Conservation (phyloP, 2,888 invertebrate species). For the Psylliodes chrysocephalus region DNA sequence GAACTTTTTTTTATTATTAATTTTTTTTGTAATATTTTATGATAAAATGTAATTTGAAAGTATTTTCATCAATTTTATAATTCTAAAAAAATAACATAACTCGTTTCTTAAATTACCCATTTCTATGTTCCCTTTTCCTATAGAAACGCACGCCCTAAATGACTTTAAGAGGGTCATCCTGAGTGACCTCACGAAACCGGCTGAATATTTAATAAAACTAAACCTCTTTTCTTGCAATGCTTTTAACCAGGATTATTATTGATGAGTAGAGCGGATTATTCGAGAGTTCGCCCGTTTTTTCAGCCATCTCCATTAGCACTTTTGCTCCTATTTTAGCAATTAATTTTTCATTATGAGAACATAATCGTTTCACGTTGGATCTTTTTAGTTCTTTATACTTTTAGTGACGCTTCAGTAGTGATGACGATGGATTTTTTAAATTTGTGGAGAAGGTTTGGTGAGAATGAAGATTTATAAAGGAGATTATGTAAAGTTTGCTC, state of each 20-base stretch:
- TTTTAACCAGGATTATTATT: constrained; percentile 61
- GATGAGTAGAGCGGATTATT: constrained; percentile 55
- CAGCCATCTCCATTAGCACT: constrained; percentile 47
- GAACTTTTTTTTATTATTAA: too few relatives aligned
- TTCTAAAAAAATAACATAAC: too few relatives aligned
- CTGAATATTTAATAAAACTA: constrained; percentile 61
- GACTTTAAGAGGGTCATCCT: constrained; percentile 46
- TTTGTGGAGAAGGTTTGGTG: background rate
- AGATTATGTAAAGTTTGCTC: constrained; percentile 1
- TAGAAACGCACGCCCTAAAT: background rate
- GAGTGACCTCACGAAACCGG: constrained; percentile 52
- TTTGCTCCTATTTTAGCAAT: constrained; percentile 43
- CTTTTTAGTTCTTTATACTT: background rate
- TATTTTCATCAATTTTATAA: too few relatives aligned
- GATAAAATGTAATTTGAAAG: too few relatives aligned
- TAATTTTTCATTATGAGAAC: constrained; percentile 45
- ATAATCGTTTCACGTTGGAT: constrained; percentile 17
- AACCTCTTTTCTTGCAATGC: constrained; percentile 60
- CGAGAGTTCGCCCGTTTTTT: constrained; percentile 43
- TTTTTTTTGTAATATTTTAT: too few relatives aligned
- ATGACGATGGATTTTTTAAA: background rate
- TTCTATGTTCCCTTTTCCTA: background rate
- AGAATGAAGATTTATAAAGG: background rate
- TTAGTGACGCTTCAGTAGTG: constrained; percentile 8
- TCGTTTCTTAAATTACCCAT: too few relatives aligned